phyloP scores from a whole-genome alignment of 2,113 vertebrate genomes.

The Chelonoidis abingdonii region DNA sequence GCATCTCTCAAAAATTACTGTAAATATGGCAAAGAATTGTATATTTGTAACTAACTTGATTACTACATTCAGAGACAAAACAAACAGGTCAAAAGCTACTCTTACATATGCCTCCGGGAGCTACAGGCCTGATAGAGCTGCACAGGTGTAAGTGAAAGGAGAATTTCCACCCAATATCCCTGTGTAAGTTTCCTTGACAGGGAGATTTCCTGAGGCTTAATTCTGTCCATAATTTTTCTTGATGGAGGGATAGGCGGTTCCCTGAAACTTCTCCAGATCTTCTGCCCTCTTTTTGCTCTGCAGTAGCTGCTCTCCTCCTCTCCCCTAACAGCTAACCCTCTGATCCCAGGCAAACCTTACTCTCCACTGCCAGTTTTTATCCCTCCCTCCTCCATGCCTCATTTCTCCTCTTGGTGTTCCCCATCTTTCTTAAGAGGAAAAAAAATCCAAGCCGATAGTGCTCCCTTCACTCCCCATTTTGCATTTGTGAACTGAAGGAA shows the following conservation, averaged over 20 bases:
- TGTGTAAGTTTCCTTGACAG: neutral
- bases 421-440: neutral
- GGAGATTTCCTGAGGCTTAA: neutral
- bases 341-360: no score
- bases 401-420: neutral
- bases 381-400: accelerated
- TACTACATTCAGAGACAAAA: constrained; percentile 22
- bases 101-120: no score
- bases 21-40: neutral
- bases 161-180: neutral
- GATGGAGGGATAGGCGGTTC: neutral
- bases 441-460: neutral
- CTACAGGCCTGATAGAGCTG: no score
- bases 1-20: neutral
- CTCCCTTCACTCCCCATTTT: no score
- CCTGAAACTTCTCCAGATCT: neutral
- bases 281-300: neutral
- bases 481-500: no score
- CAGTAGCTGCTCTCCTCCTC: no score
- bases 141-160: neutral
- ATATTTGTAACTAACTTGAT: neutral
- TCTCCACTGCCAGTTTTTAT: neutral
- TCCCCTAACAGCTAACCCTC: no score
- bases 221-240: neutral
- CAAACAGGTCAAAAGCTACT: neutral